Conservation (phyloP, 2,888 invertebrate species). For the Andrena chrysosceles region DNA sequence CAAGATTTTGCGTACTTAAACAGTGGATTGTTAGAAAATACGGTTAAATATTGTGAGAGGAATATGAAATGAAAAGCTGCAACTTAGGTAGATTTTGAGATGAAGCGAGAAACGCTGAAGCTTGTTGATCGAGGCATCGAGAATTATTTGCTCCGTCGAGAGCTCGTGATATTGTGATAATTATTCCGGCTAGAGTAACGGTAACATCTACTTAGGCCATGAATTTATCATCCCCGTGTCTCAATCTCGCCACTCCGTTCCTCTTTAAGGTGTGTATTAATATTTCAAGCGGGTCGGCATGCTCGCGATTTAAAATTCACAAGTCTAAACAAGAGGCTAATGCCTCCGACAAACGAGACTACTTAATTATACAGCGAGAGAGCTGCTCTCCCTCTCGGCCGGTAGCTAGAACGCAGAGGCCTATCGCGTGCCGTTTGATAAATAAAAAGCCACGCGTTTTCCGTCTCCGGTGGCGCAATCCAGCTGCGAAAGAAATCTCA, state of each 20-base stretch:
- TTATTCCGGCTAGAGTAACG: constrained; percentile 28
- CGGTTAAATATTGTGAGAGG: neutral
- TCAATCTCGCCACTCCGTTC: constrained; percentile 40
- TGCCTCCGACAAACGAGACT: constrained; percentile 28
- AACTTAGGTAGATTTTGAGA: neutral
- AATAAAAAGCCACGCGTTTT: constrained; percentile 21
- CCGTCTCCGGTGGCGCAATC: neutral
- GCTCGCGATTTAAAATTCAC: constrained; percentile 45
- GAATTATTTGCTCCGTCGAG: constrained; percentile 28
- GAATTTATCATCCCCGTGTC: constrained; percentile 45
- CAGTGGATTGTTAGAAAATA: neutral
- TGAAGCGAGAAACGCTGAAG: neutral
- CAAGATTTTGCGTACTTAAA: neutral
- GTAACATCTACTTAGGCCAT: constrained; percentile 35
- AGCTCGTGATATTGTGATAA: constrained; percentile 12
- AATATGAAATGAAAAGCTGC: neutral
- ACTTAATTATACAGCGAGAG: constrained; percentile 25
- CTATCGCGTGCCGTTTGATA: constrained; percentile 21
- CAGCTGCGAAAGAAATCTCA: neutral
- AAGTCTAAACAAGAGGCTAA: constrained; percentile 45
- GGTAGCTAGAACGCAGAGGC: neutral
- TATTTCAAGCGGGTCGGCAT: constrained; percentile 28
- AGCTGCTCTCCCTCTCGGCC: neutral
- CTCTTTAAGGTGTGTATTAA: constrained; percentile 44
- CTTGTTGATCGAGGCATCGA: neutral